Evolutionary conservation across 2,113 vertebrate species (phyloP), one percentile per base, ranked within the genome.

Genomic region (Pluvialis apricaria): DNA sequence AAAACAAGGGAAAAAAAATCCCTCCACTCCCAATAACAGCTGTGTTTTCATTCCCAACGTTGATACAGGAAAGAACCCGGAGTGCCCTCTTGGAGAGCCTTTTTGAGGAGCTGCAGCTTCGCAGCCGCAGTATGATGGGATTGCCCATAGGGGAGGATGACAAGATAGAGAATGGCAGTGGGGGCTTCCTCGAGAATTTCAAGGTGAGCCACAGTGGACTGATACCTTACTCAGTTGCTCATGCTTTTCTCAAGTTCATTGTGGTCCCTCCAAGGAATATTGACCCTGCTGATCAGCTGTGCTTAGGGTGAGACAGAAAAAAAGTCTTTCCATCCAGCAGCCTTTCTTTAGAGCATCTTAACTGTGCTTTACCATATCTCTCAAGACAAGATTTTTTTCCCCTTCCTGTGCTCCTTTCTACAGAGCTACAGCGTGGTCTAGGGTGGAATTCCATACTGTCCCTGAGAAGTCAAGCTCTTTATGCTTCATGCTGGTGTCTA

Each of bases 131-230:
- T 94, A 99, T 99, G 99, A 97, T 98, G 98, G 98, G 98, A 60
- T 97, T 98, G 86, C 94, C 97, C 86, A 10, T 79, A 9, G 65
- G 95, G 40, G 62, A 98, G 86, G 79, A 98, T 80, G 95, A 96
- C 44, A 97, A 98, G 82, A 98, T 99, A 81, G 98, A 98, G 70
- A 97, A 97, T 0, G 92, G 97, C 31, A 98, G 98, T 5, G 99
- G 99, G 31, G 98, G 99, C 20, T 99, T 99, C 95, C 98, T 99
- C 24, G 99, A 99, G 94, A 99, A 99, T 90, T 99, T 99, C 95
- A 99, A 99, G 98, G 99, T 99, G 88, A 97, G 96, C 49, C 8
- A 10, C 15, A 55, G 47, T 42, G 32, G n/a, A 9, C 11, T 52
- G 42, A 58, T 58, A 70, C 32, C 34, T 70, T 45, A 40, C 16